A percentile compares a stretch with the other conserved stretches of the same genome.
Evolutionary conservation across 2,113 vertebrate genomes (phyloP).

Genomic region (Psittacula cyanocephala): DNA sequence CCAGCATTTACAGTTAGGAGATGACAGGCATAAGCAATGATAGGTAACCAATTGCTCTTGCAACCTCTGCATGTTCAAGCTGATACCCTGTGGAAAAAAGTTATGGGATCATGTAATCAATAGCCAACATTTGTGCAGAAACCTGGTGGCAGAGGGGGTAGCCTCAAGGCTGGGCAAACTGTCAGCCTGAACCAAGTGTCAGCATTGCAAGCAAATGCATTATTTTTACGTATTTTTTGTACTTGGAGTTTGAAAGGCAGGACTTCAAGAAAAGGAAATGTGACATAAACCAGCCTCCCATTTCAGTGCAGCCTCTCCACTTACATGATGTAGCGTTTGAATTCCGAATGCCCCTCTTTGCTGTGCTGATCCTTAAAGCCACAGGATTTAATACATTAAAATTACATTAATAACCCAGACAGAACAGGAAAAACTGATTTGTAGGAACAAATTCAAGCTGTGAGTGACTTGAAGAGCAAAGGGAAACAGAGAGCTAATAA

Average conservation of each 20-base stretch:
- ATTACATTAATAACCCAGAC: neutral
- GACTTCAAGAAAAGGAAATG: neutral
- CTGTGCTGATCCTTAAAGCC: neutral
- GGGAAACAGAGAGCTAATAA: neutral
- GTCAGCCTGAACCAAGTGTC: fast-evolving
- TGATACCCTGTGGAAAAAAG: neutral
- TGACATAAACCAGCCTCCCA: neutral
- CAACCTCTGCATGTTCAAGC: neutral
- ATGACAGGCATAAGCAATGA: neutral
- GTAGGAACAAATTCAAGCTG: neutral
- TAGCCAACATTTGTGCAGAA: neutral
- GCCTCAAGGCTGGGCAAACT: neutral
- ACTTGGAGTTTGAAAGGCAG: fast-evolving
- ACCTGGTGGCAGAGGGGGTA: neutral
- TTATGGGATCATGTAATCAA: neutral
- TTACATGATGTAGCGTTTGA: neutral
- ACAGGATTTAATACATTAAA: neutral
- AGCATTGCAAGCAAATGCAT: neutral
- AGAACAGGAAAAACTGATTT: neutral
- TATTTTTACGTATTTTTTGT: neutral
- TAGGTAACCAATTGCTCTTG: neutral
- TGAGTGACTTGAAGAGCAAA: neutral
- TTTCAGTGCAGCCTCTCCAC: neutral
- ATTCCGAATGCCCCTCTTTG: neutral
- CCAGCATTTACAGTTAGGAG: neutral